phyloP scores from a whole-genome alignment of 1,140 invertebrate species.

The Formica exsecta region DNA sequence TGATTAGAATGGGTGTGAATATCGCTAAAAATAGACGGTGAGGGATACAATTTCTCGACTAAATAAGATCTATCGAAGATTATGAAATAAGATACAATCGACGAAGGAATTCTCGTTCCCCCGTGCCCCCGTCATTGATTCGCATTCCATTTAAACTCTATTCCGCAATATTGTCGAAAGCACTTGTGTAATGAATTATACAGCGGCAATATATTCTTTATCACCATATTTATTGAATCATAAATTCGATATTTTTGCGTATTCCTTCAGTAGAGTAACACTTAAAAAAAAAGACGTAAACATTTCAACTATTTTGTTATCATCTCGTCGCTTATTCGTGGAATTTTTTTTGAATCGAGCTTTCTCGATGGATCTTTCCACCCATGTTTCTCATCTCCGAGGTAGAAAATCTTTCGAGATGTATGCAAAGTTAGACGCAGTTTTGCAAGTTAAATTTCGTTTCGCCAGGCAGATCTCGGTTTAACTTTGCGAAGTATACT shows the following conservation, averaged over 20 bases:
- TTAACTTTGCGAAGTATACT: background rate
- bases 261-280: background rate
- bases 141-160: background rate
- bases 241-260: background rate
- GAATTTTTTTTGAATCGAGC: conserved; percentile 17
- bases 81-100: conserved; percentile 7
- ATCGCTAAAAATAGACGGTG: background rate
- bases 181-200: background rate
- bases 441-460: conserved; percentile 21
- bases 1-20: background rate
- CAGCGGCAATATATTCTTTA: background rate
- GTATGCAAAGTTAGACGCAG: background rate
- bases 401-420: background rate
- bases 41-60: background rate
- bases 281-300: background rate
- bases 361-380: background rate
- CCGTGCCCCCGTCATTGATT: background rate
- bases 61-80: background rate
- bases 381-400: background rate
- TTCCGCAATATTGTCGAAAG: background rate
- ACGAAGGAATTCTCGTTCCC: background rate
- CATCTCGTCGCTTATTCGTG: conserved; percentile 22
- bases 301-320: background rate
- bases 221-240: background rate
- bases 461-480: background rate